Evolutionary conservation across 2,888 invertebrate species (phyloP), one percentile per base, ranked within the genome.

Genomic region (Amphipoea lucens): DNA sequence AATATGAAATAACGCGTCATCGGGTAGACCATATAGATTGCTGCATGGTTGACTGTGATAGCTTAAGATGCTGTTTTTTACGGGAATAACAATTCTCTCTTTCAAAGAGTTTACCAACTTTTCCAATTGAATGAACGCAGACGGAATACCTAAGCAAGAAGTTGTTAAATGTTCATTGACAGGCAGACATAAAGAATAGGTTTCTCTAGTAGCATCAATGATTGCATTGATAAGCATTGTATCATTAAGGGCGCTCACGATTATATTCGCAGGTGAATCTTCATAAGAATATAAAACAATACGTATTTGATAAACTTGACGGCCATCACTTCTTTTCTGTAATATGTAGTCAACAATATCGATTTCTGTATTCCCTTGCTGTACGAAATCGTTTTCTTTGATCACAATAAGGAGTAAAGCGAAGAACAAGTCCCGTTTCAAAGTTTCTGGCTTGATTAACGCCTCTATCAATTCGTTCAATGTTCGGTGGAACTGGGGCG

Each of bases 381-480:
- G 74, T 71, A 89, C 69, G 75, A 94, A 94, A 89, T 91, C 88
- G 88, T 92, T 93, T 90, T 94, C 92, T 79, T 90, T 92, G 90
- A 93, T 92, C 80, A 93, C 86, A 88, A 90, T 90, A 82, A 94
- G 90, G 69, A 93, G 87, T 81, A 92, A 85, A 82, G 92, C 90
- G 73, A 93, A 91, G 87, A 94, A 90, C 85, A 94, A 88, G 85
- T 93, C 93, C 72, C 90, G 90, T 87, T 92, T 92, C 84, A 93
- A 91, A 88, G 90, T 89, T 87, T 91, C 90, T n/a, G 92, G 92
- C 86, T 92, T 93, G 89, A 94, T 93, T 92, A 93, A 91, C 86
- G 90, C 88, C 82, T 92, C 89, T 82, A 94, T 91, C 87, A 93
- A 88, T 88, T 89, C 84, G 79, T 88, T 90, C 86, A 92, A 84